These are phyloP conservation scores for Ditylenchus weischeri DNA, from an alignment of 2,888 invertebrate species.

Conservation along the genomic window DNA sequence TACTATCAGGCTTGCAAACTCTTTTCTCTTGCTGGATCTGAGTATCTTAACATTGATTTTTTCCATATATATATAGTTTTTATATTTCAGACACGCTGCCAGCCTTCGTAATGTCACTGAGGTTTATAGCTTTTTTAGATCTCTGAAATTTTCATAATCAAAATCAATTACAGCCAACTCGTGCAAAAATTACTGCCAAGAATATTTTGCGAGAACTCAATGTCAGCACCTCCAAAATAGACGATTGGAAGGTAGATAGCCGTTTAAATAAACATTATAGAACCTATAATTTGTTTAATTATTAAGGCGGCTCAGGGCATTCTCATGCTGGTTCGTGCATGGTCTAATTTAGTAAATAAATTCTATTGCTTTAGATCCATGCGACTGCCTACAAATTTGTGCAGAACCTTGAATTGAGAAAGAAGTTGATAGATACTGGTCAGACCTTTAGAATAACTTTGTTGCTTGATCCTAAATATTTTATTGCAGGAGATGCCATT, in stretches of 20 bases:
- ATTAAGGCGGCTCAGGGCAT: conserved; percentile 29
- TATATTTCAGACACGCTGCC: conserved; percentile 15
- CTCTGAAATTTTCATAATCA: neutral
- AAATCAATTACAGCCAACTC: conserved; percentile 5
- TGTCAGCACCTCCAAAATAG: conserved; percentile 23
- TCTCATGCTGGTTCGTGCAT: conserved; percentile 25
- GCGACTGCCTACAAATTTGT: conserved; percentile 41
- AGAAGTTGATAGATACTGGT: conserved; percentile 35
- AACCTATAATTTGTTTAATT: neutral
- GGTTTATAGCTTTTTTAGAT: neutral
- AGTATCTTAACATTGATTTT: neutral
- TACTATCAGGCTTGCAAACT: conserved; percentile 48
- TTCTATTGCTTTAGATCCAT: conserved; percentile 24
- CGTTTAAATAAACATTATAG: too few species aligned
- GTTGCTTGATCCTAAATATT: too few species aligned
- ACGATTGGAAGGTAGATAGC: conserved; percentile 36
- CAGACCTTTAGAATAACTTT: neutral
- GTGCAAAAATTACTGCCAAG: conserved; percentile 16
- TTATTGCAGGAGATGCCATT: conserved; percentile 22
- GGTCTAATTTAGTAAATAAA: neutral
- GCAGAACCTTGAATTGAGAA: conserved; percentile 36
- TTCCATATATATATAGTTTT: neutral
- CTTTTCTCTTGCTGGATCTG: conserved; percentile 1
- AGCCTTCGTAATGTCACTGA: conserved; percentile 8
- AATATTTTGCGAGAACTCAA: conserved; percentile 8